Conservation (phyloP, 1,140 invertebrate genomes). For the Trigoniulus corallinus region DNA sequence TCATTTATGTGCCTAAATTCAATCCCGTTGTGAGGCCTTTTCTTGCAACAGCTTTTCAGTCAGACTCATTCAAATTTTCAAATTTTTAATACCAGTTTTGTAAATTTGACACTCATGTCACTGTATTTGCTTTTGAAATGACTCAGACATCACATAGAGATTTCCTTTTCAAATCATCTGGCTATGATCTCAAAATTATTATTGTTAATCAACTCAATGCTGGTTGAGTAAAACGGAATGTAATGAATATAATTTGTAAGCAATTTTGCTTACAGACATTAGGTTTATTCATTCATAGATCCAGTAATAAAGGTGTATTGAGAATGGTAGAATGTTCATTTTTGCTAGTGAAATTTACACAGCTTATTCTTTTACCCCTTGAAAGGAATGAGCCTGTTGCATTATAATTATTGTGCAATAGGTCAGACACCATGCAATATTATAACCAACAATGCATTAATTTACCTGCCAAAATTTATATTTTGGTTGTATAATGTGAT, state of each 20-base stretch:
- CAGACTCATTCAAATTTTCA: constrained; percentile 2
- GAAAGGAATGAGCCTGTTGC: too few relatives aligned
- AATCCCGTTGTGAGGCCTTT: neutral
- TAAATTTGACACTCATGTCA: neutral
- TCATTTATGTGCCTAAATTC: neutral
- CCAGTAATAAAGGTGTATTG: neutral
- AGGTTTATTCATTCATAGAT: constrained; percentile 2
- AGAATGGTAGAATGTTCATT: neutral
- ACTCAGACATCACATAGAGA: neutral
- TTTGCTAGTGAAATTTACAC: neutral
- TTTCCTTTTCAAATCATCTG: neutral
- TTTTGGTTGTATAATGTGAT: too few relatives aligned
- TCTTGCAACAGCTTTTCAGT: neutral
- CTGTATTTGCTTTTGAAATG: neutral
- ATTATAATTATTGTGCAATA: too few relatives aligned
- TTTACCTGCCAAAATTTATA: too few relatives aligned
- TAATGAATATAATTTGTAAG: neutral
- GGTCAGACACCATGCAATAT: too few relatives aligned
- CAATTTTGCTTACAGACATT: constrained; percentile 4
- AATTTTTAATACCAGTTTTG: constrained; percentile 1
- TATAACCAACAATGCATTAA: too few relatives aligned
- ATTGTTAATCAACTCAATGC: too few relatives aligned
- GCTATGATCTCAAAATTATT: too few relatives aligned
- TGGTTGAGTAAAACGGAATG: too few relatives aligned
- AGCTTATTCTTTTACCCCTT: too few relatives aligned